Evolutionary conservation across 2,888 invertebrate species (phyloP), one percentile per base, ranked within the genome.

Genomic region (Limnephilus lunatus): DNA sequence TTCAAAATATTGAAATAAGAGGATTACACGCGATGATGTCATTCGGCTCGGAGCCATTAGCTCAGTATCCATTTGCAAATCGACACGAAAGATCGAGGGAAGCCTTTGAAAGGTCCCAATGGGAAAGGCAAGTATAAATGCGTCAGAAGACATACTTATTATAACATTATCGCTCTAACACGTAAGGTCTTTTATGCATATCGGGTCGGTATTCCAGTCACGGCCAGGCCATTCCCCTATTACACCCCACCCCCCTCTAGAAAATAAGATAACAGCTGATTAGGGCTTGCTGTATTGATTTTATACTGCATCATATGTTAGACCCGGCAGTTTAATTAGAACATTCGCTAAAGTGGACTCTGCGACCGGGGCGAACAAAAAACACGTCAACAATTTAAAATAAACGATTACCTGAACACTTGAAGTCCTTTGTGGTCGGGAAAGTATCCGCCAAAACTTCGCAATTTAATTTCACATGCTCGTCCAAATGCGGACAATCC

Each of bases 401-500:
- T 87, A 86, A 91, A 92, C 35, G 32, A 95, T 95, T 97, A 97
- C 97, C 97, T 97, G 97, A 96, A 96, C 97, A 97, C 95, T 96
- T 95, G 95, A 96, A 95, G 95, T 97, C 97, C 97, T 97, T 97
- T 96, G 97, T 96, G 95, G 96, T 95, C 95, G 95, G 95, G 94
- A 95, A 95, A 95, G 96, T 96, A 94, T 96, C 94, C 93, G 94
- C 95, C 95, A 95, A 95, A 94, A 96, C 95, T 95, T 96, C 95
- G 94, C 95, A 95, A 94, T 96, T 95, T 95, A 96, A 95, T 95
- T 96, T 97, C 95, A 97, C 97, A 96, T 97, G 97, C 95, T 97
- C 97, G 95, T 96, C 96, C 94, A 97, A 96, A 96, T 97, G 97
- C 95, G 97, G 96, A 95, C 97, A 97, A 96, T 97, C 97, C 97